Conservation (phyloP, 2,113 vertebrate genomes). For the Rhinogobius similis region DNA sequence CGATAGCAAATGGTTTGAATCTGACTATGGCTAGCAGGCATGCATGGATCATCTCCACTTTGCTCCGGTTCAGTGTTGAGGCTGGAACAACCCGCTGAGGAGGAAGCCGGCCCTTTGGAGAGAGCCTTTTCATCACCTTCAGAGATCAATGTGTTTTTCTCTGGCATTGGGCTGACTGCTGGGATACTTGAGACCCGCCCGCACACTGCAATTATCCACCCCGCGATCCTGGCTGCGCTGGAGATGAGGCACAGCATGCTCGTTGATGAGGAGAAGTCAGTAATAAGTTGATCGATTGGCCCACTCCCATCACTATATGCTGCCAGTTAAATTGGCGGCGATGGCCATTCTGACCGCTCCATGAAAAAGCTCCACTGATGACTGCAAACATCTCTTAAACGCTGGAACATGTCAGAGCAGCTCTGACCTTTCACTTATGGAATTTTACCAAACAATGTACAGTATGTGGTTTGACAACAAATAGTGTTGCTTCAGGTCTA, state of each 20-base stretch:
- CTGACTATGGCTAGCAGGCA: conserved; percentile 31
- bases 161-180: conserved; percentile 56
- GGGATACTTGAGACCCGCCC: conserved; percentile 70
- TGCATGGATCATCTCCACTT: conserved; percentile 45
- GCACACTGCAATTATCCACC: conserved; percentile 66
- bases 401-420: conserved; percentile 21
- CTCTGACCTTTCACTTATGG: conserved; percentile 14
- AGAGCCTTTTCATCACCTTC: conserved; percentile 76
- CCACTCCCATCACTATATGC: conserved; percentile 49
- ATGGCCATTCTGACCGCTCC: conserved; percentile 37
- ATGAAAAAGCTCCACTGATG: conserved; percentile 27
- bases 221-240: conserved; percentile 59
- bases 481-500: conserved; percentile 22
- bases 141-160: conserved; percentile 73
- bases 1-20: conserved; percentile 45
- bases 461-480: conserved; percentile 15
- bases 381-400: neutral
- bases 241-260: conserved; percentile 59
- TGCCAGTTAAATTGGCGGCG: conserved; percentile 52
- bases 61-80: conserved; percentile 46
- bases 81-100: conserved; percentile 47
- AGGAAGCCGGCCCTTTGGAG: conserved; percentile 58
- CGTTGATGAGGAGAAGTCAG: conserved; percentile 58
- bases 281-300: conserved; percentile 69
- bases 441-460: conserved; percentile 15